Percentiles rank a stretch among this genome's conserved stretches.
These are phyloP conservation scores for Agriotes lineatus DNA, from an alignment of 2,888 invertebrate genomes.

Conservation along the genomic window DNA sequence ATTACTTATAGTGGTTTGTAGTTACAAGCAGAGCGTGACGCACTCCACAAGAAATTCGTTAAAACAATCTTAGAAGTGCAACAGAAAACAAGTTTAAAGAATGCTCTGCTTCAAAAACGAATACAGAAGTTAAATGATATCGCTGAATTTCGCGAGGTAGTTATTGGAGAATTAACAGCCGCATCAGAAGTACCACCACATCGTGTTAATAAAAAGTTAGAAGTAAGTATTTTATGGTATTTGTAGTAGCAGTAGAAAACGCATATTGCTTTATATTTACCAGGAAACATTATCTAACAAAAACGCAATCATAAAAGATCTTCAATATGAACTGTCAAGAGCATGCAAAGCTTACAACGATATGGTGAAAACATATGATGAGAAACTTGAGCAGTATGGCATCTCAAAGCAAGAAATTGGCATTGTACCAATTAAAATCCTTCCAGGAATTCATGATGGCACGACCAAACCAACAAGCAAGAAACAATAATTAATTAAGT, in stretches of 20 bases:
- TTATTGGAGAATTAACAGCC: constrained; percentile 73
- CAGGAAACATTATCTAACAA: constrained; percentile 80
- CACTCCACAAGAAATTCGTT: constrained; percentile 83
- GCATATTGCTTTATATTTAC: no score
- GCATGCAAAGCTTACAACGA: constrained; percentile 89
- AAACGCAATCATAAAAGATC: constrained; percentile 84
- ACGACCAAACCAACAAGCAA: no score
- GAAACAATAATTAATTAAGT: no score
- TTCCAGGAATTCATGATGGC: background rate
- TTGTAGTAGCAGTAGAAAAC: no score
- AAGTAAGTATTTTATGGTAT: no score
- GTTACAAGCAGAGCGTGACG: constrained; percentile 80
- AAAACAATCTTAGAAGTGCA: constrained; percentile 89
- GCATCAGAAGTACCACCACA: constrained; percentile 67
- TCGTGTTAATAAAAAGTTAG: constrained; percentile 71
- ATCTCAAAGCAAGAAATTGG: constrained; percentile 83
- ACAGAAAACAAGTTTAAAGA: constrained; percentile 86
- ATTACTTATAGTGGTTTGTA: constrained; percentile 41
- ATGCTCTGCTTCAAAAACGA: constrained; percentile 84
- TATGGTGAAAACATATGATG: constrained; percentile 82
- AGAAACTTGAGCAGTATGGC: constrained; percentile 82
- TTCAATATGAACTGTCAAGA: constrained; percentile 85
- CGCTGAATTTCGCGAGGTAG: constrained; percentile 77
- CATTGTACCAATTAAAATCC: constrained; percentile 75
- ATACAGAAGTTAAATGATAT: constrained; percentile 74